Evolutionary conservation across 2,888 invertebrate genomes (phyloP).

Genomic region (Amphipoea oculea): DNA sequence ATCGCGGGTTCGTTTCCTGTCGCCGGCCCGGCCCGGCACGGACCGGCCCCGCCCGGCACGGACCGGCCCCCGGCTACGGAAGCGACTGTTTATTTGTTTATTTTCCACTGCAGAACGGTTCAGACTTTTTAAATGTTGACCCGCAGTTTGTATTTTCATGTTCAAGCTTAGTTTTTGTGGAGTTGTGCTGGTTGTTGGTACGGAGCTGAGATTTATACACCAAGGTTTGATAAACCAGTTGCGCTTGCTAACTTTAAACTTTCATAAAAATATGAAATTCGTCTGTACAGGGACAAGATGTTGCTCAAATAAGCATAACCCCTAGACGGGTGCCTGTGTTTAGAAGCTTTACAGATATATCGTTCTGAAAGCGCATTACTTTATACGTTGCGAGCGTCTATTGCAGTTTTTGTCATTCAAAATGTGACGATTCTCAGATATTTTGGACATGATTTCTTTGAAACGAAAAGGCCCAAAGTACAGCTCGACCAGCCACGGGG

Average conservation of each 20-base stretch:
- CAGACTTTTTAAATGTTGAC: constrained; percentile 44
- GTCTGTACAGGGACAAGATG: not conserved
- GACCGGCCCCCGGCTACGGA: constrained; percentile 32
- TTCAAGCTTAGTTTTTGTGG: constrained; percentile 9
- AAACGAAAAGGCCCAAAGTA: not conserved
- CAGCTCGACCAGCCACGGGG: not conserved
- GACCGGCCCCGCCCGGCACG: constrained; percentile 1
- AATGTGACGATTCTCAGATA: not conserved
- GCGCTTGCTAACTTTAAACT: not conserved
- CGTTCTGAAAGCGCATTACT: not conserved
- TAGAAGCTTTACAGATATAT: not conserved
- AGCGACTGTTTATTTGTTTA: constrained; percentile 55
- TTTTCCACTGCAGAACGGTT: constrained; percentile 36
- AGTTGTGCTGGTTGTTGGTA: not conserved
- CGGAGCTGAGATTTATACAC: not conserved
- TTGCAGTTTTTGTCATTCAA: not conserved
- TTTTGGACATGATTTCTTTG: not conserved
- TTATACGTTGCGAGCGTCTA: not conserved
- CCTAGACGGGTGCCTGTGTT: not conserved
- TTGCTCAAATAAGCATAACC: not conserved
- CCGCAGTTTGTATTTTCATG: constrained; percentile 40
- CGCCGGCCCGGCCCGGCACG: constrained; percentile 56
- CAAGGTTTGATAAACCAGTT: constrained; percentile 11
- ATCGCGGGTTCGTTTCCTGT: constrained; percentile 68
- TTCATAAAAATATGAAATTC: not conserved